phyloP scores from a whole-genome alignment of 2,113 vertebrate species.

The Burhinus oedicnemus region DNA sequence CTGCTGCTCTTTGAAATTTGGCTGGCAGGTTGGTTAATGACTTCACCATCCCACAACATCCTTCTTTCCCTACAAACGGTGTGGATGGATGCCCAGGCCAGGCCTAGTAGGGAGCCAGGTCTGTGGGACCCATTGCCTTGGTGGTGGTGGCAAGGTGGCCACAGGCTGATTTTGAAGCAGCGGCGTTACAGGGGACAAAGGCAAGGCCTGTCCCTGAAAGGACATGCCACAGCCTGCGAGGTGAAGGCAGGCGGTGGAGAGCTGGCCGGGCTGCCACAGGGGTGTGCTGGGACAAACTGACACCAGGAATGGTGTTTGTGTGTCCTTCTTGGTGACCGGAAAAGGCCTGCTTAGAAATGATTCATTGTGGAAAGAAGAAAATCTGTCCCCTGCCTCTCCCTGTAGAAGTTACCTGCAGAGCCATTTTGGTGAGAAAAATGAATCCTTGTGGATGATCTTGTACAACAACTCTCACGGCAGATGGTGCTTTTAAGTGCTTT shows the following conservation, averaged over 20 bases:
- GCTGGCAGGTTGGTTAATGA: not conserved
- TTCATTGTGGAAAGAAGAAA: not conserved
- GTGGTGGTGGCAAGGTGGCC: not conserved
- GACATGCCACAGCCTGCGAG: fast-evolving
- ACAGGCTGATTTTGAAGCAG: not conserved
- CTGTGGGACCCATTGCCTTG: not conserved
- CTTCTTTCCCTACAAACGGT: not conserved
- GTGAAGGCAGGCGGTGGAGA: not conserved
- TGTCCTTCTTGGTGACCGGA: not conserved
- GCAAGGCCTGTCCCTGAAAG: fast-evolving
- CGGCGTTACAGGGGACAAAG: not conserved
- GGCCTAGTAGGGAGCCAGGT: not conserved
- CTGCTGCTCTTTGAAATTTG: not conserved
- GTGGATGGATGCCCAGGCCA: not conserved
- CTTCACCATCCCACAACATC: not conserved
- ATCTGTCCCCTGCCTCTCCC: not conserved
- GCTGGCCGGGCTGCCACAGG: fast-evolving
- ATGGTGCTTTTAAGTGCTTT: not conserved
- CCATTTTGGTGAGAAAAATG: not conserved
- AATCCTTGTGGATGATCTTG: not conserved
- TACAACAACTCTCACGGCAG: not conserved
- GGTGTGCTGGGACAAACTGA: not conserved
- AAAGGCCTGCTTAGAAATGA: not conserved
- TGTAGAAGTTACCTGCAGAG: not conserved
- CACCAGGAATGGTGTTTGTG: not conserved